Conservation (phyloP, 2,888 invertebrate genomes). For the Sacculina carcini region DNA sequence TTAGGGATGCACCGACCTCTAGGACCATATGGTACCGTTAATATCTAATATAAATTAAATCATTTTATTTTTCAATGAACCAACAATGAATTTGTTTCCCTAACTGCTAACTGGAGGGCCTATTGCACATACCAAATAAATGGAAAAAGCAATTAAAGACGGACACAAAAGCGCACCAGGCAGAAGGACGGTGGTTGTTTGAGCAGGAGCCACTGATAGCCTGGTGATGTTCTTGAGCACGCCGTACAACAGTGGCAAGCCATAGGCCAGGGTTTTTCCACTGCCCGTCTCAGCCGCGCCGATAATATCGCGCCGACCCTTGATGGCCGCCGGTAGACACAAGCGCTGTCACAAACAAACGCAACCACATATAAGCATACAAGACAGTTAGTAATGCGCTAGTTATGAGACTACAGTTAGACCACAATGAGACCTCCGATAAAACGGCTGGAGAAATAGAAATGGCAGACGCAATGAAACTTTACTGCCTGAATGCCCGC, state of each 20-base stretch:
- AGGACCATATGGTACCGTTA: no score
- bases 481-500: not conserved
- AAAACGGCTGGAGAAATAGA: conserved; percentile 12
- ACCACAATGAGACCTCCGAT: conserved; percentile 12
- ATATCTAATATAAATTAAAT: no score
- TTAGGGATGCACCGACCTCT: no score
- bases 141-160: no score
- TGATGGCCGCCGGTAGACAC: conserved; percentile 53
- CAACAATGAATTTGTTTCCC: no score
- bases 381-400: not conserved
- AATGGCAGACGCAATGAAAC: not conserved
- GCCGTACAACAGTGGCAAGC: conserved; percentile 66
- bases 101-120: no score
- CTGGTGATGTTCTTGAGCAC: conserved; percentile 49
- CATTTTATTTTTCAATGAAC: no score
- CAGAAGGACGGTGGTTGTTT: no score
- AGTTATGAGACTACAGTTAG: not conserved
- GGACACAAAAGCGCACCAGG: no score
- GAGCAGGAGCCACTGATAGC: no score
- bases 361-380: not conserved
- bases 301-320: conserved; percentile 65
- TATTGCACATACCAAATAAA: no score
- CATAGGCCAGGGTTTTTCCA: conserved; percentile 94
- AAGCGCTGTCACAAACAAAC: conserved; percentile 22
- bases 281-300: conserved; percentile 99